Base-by-base conservation (phyloP, 1,140 invertebrate species). In the Zaprionus ornatus region DNA sequence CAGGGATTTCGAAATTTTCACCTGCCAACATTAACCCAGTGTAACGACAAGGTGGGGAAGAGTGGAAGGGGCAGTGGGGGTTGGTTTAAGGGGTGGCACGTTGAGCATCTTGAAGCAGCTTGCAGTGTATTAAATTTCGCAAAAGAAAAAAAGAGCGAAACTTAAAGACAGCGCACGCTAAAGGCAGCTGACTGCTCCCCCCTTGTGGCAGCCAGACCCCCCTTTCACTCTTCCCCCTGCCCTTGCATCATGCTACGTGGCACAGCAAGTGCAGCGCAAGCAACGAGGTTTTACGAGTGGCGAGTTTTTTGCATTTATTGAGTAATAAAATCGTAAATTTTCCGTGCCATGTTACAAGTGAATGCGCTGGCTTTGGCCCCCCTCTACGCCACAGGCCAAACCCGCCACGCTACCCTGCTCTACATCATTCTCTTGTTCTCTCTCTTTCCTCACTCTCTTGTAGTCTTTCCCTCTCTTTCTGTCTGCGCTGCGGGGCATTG, bases 271-370 rank as follows among this genome's bases (percentile, higher is more conserved):
- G 68, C 56, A 64, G 35, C 63, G 60, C 63, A 55, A 54, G 42
- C 60, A 64, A 64, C 54, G 68, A n/a, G 40, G 21, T 61, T 77
- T 81, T 88, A 79, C 85, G 78, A 90, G 81, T 90, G 78, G 64
- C 69, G 69, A 80, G 77, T 84, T 84, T 90, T 78, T 90, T 90
- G 85, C 85, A 90, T 90, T 90, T 90, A 90, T 90, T 90, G 85
- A 90, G 85, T 90, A 88, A 90, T 90, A 90, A 90, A 90, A 90
- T 90, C 85, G 85, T 90, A 90, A 90, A 90, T 90, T 90, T 90
- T 72, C 74, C 60, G 42, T 79, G 79, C 77, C 57, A 64, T 60
- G 77, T 78, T 80, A 78, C 78, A 76, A 79, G 77, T 79, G 69
- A 78, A 78, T 75, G 75, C 78, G 70, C 76, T 70, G 54, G 37